Base-by-base conservation (phyloP, 2,888 invertebrate genomes). In the Agrenia bidenticulata region DNA sequence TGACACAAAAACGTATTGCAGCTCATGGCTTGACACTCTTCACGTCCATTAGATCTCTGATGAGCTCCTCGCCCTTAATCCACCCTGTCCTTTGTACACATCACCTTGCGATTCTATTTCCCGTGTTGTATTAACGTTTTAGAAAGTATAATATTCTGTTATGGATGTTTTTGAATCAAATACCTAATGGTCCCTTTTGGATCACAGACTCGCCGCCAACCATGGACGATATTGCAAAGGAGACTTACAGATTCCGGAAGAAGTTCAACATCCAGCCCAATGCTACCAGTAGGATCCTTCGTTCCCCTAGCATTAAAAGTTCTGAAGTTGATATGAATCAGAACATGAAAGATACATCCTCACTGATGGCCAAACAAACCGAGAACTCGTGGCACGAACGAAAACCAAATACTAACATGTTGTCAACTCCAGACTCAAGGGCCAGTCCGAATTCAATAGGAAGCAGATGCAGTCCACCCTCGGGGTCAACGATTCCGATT, bases 221-320 rank as follows among this genome's bases (percentile, higher is more conserved):
- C 32, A 76, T 76, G 76, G 76, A 76, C 39, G 74, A 74, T 11
- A 76, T 76, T 50, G 68, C 73, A 2, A 76, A 76, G 66, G 76
- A 76, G 57, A 76, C 75, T 58, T 76, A 76, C 63, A 71, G 76
- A n/a, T 76, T 75, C 61, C 61, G 76, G 39, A 76, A 76, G 27
- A 76, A 76, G 66, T 73, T 74, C 64, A 76, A 75, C 61, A 73
- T 75, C 56, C 74, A 74, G 26, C 74, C 74, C 5, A 73, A 72
- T 45, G 63, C 71, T 5, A 49, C 71, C 1, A 65, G 69, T 11
- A 63, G 51, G 21, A n/a, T 32, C 15, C 57, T 24, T 19, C 26
- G 17, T 4, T 17, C n/a, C 9, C 26, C 50, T 13, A 27, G n/a
- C n/a, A 7, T 23, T 45, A 32, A 53, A 62, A 56, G 23, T 4